Evolutionary conservation across 1,140 invertebrate species (phyloP).

Genomic region (Phenacoccus solenopsis): DNA sequence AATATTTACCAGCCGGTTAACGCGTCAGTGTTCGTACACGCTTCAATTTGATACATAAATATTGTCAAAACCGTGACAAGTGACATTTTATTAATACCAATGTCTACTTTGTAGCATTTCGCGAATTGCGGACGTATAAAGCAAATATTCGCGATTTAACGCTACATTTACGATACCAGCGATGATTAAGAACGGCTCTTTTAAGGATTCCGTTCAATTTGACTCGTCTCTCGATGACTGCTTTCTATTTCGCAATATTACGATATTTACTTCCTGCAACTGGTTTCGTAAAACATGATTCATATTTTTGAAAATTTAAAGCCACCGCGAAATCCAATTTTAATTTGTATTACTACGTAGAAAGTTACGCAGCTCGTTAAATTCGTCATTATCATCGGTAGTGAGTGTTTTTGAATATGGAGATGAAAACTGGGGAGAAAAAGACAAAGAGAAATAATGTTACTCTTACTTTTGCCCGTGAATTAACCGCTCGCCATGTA

Average conservation of each 20-base stretch:
- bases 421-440: neutral
- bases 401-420: neutral
- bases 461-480: conserved; percentile 1
- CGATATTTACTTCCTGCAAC: neutral
- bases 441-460: neutral
- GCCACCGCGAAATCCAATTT: neutral
- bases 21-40: too few relatives aligned
- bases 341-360: neutral
- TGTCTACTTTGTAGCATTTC: neutral
- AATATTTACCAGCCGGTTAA: too few relatives aligned
- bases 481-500: neutral
- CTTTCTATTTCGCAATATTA: neutral
- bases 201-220: neutral
- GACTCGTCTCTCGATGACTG: neutral
- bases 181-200: neutral
- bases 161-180: neutral
- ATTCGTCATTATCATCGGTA: neutral
- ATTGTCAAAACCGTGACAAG: neutral
- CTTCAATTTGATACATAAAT: neutral
- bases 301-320: conserved; percentile 4
- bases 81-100: neutral
- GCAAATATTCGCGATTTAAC: neutral
- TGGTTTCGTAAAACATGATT: neutral
- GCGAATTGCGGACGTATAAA: neutral
- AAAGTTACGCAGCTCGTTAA: neutral